Evolutionary conservation across 2,888 invertebrate species (phyloP), one percentile per base, ranked within the genome.

Genomic region (Heliconius cydno): DNA sequence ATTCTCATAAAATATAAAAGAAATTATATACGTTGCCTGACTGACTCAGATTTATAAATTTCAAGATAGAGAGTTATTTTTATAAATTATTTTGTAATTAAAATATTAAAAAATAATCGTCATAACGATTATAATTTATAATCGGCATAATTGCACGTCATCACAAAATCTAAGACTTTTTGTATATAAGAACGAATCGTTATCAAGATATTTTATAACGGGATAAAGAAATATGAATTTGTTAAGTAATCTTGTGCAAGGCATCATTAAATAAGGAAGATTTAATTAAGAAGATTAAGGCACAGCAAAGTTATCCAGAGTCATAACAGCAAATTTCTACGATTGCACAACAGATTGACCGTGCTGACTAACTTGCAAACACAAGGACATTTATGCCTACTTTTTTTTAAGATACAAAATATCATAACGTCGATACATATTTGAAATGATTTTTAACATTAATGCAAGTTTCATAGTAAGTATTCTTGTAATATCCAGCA

Each of bases 201-300:
- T n/a, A 38, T 13, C 10, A 22, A n/a, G 22, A 38, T 65, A 66
- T 25, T 25, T 13, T 65, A 5, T 66, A 30, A 66, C 10, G 22
- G 66, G 22, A 28, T 34, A 67, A 30, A 19, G 52, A 67, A 34
- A 38, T 38, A 74, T 22, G 12, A 30, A 65, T 60, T 60, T 60
- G n/a, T 60, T 60, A 60, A 22, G 38, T 38, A 3, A 30, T 60
- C 15, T 60, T 71, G 19, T 30, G 41, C 41, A 63, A 63, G 28
- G 10, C 71, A 38, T 60, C 15, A 38, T 78, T 65, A 28, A 65
- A 22, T 28, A 25, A 78, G 22, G 38, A 66, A 76, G 38, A 66
- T 30, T 72, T 63, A 70, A 65, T 76, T 22, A 34, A 71, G 38
- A 71, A 52, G 70, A 41, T 67, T 79, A 79, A 79, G 79, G 79